Percentiles rank a stretch among this genome's conserved stretches.
phyloP scores from a whole-genome alignment of 2,113 vertebrate genomes.

The Rhinolophus sinicus region DNA sequence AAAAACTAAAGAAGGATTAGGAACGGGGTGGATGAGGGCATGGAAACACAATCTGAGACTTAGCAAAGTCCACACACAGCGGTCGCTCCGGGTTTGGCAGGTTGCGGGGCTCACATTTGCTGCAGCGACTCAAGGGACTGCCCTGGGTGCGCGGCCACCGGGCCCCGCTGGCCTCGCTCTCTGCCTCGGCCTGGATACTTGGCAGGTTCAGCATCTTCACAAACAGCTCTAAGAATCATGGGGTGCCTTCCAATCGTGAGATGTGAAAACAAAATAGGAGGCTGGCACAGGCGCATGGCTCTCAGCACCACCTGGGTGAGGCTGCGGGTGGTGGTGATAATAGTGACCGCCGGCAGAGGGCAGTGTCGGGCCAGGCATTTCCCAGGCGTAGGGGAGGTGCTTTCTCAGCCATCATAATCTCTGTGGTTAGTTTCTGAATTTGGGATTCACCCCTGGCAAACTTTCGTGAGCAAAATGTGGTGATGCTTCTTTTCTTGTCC shows the following conservation, averaged over 20 bases:
- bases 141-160: rapidly evolving
- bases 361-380: constrained; percentile 31
- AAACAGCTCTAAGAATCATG: not conserved
- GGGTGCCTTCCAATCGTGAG: not conserved
- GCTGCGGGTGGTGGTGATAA: not conserved
- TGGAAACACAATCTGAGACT: rapidly evolving
- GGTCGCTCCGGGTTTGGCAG: rapidly evolving
- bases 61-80: rapidly evolving
- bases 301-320: rapidly evolving
- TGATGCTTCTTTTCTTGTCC: not conserved
- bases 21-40: rapidly evolving
- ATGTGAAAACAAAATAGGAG: rapidly evolving
- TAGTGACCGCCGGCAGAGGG: constrained; percentile 58
- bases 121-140: not conserved
- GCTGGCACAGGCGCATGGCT: rapidly evolving
- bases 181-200: not conserved
- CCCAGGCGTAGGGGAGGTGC: rapidly evolving
- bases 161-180: rapidly evolving
- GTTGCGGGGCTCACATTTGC: not conserved
- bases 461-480: not conserved
- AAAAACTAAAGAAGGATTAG: not conserved
- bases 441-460: not conserved
- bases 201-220: not conserved
- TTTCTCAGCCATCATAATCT: rapidly evolving
- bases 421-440: not conserved